phyloP scores from a whole-genome alignment of 1,140 invertebrate species.

The Saxidomus purpurata region DNA sequence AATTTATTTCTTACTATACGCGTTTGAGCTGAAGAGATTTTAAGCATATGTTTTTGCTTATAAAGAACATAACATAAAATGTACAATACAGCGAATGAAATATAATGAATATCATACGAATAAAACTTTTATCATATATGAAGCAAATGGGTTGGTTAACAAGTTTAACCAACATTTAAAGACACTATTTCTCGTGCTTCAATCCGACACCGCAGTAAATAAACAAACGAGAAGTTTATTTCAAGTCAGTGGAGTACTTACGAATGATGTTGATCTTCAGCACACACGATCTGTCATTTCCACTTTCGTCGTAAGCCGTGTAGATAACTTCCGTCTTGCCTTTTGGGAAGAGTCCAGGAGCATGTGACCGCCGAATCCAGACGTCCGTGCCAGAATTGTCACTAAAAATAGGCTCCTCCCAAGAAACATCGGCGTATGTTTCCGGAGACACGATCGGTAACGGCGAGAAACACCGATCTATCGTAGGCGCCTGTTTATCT shows the following conservation, averaged over 20 bases:
- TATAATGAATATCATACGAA: too few relatives aligned
- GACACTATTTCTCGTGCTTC: too few relatives aligned
- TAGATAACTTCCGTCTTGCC: slow-evolving; percentile 89
- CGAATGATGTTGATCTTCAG: slow-evolving; percentile 90
- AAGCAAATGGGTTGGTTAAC: too few relatives aligned
- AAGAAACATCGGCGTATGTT: slow-evolving; percentile 87
- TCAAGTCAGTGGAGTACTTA: slow-evolving; percentile 78
- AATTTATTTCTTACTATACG: too few relatives aligned
- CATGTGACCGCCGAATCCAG: slow-evolving; percentile 86
- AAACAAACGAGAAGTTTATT: too few relatives aligned
- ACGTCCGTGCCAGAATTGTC: slow-evolving; percentile 90
- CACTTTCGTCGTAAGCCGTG: slow-evolving; percentile 88
- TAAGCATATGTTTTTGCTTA: too few relatives aligned
- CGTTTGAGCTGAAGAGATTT: too few relatives aligned
- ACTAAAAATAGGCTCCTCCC: slow-evolving; percentile 90
- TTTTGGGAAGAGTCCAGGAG: slow-evolving; percentile 88
- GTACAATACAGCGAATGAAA: background rate
- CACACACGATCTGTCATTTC: slow-evolving; percentile 89
- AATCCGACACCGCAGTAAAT: too few relatives aligned
- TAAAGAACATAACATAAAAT: background rate
- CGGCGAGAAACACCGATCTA: slow-evolving; percentile 90
- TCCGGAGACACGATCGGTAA: slow-evolving; percentile 87
- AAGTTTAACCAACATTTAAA: too few relatives aligned
- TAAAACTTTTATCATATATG: too few relatives aligned
- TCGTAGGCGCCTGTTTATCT: slow-evolving; percentile 89